Conservation (phyloP, 2,888 invertebrate genomes). For the Eustalomyia histrio region DNA sequence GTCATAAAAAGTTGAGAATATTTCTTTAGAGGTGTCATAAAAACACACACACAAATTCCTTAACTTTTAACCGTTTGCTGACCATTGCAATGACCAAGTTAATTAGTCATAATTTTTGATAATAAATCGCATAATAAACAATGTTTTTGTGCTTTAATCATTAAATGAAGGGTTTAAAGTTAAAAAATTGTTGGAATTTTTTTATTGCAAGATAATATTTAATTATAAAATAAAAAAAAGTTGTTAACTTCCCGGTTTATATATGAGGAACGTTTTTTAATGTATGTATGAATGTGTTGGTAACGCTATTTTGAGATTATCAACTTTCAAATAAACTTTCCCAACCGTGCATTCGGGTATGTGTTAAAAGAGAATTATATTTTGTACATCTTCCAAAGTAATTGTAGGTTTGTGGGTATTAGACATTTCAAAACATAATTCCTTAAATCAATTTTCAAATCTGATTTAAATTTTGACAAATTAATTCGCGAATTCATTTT, state of each 20-base stretch:
- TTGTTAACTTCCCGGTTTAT: conserved; percentile 35
- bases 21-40: conserved; percentile 55
- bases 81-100: conserved; percentile 41
- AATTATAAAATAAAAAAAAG: conserved; percentile 6
- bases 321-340: no score
- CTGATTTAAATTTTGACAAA: no score
- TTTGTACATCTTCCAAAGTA: no score
- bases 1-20: conserved; percentile 47
- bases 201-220: background rate
- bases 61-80: conserved; percentile 46
- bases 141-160: conserved; percentile 24
- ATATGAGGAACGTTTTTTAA: background rate
- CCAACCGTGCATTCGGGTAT: no score
- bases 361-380: no score
- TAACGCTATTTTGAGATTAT: background rate
- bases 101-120: conserved; percentile 53
- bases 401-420: no score
- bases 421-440: no score
- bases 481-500: no score
- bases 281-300: background rate
- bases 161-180: conserved; percentile 17
- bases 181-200: conserved; percentile 27
- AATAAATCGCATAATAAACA: conserved; percentile 59
- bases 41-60: conserved; percentile 41
- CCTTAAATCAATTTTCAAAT: no score